Conservation (phyloP, 2,113 vertebrate genomes). For the Gymnorhina tibicen region DNA sequence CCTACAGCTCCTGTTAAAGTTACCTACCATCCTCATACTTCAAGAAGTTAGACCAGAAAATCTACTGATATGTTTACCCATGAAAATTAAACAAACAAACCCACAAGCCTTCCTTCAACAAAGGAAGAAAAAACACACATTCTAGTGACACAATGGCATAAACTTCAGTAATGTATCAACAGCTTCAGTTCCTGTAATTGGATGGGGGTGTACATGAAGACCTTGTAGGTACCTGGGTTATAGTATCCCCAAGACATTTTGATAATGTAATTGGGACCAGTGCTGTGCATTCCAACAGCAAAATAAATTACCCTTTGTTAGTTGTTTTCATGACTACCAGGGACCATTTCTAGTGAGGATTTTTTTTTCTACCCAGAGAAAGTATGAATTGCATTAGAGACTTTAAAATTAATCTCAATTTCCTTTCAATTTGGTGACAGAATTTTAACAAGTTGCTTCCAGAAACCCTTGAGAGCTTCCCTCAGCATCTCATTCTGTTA, state of each 20-base stretch:
- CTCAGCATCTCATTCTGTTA: not conserved
- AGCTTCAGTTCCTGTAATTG: not conserved
- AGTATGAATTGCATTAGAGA: not conserved
- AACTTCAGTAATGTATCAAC: not conserved
- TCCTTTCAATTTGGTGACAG: constrained; percentile 29
- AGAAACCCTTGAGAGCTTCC: constrained; percentile 11
- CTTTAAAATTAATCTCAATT: constrained; percentile 43
- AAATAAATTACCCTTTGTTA: constrained; percentile 11
- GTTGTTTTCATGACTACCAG: not conserved
- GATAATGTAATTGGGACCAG: not conserved
- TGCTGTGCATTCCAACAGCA: not conserved
- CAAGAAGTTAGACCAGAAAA: not conserved
- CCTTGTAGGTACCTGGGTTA: not conserved
- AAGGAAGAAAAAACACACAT: not conserved
- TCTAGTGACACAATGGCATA: rapidly evolving
- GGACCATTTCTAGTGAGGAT: not conserved
- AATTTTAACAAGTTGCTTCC: constrained; percentile 52
- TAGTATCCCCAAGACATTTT: not conserved
- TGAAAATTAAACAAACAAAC: not conserved
- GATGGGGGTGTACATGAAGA: not conserved
- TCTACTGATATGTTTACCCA: not conserved
- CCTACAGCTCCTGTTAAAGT: not conserved
- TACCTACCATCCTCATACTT: not conserved
- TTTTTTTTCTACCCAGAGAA: not conserved
- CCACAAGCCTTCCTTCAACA: not conserved